Evolutionary conservation across 2,888 invertebrate genomes (phyloP), one percentile per base, ranked within the genome.

Genomic region (Synanthedon formicaeformis): DNA sequence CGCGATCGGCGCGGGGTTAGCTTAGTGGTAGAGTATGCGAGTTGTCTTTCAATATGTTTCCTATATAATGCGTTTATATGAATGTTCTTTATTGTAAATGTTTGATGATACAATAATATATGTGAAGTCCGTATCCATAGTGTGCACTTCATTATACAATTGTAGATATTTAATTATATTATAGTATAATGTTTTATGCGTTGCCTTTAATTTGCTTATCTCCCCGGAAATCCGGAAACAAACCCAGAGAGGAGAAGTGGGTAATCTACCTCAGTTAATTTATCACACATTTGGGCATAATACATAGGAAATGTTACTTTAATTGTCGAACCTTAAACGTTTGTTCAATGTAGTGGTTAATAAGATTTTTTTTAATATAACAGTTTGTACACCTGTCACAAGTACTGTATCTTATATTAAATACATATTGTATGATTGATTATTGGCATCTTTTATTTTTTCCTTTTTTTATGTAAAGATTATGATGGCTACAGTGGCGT

Each of bases 391-490:
- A 85, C 81, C 78, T 79, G 83, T 86, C 87, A 86, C 86, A 85
- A 86, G 78, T 84, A 84, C 81, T 86, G 85, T 87, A 86, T 86
- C 84, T 86, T 84, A 84, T 82, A 84, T 75, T 86, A 83, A 86
- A 87, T 86, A 85, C 82, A 85, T 84, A 86, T 84, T 86, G 87
- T 87, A 87, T 85, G 87, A 87, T 85, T 87, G 86, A 84, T 78
- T 74, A 61, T 56, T 75, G 34, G 2, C 34, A 34, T 34, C 8
- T 34, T 34, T 34, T 34, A 34, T 34, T 34, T 34, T 23, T 34
- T 2, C 34, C 34, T 34, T 10, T 1, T 23, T 23, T 34, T 2
- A 34, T 8, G 2, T 27, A 27, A 27, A 27, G 27, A 5, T 18
- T 18, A 18, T 18, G 18, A 18, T 27, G 27, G 27, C 27, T 27